phyloP scores from a whole-genome alignment of 2,113 vertebrate genomes.

The Scatophagus argus region DNA sequence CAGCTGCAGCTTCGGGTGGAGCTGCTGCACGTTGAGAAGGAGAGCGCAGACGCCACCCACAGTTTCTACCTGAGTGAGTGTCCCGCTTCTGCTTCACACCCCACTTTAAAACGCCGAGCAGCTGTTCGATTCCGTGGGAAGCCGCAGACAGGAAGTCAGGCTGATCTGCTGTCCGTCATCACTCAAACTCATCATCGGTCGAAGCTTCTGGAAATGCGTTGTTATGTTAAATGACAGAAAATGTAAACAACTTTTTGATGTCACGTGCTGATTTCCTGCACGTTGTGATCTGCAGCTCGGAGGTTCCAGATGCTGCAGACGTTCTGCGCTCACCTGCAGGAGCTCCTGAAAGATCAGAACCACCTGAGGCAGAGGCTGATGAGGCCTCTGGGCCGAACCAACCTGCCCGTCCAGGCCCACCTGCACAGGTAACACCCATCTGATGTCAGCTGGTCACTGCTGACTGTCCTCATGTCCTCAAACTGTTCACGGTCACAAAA shows the following conservation, averaged over 20 bases:
- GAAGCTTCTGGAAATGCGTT: too few relatives aligned
- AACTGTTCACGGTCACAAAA: too few relatives aligned
- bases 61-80: slow-evolving; percentile 87
- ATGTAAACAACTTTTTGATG: too few relatives aligned
- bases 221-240: too few relatives aligned
- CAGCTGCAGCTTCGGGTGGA: slow-evolving; percentile 89
- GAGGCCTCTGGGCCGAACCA: slow-evolving; percentile 86
- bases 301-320: slow-evolving; percentile 86
- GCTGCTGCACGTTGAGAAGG: slow-evolving; percentile 86
- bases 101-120: too few relatives aligned
- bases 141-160: too few relatives aligned
- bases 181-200: too few relatives aligned
- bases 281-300: slow-evolving; percentile 83
- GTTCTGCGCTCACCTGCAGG: slow-evolving; percentile 90
- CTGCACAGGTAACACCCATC: slow-evolving; percentile 86
- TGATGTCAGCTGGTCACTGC: too few relatives aligned
- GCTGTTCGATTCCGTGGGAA: too few relatives aligned
- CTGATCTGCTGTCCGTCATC: too few relatives aligned
- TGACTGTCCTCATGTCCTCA: too few relatives aligned
- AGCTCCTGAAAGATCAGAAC: slow-evolving; percentile 87
- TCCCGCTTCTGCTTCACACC: too few relatives aligned
- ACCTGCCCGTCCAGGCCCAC: slow-evolving; percentile 87
- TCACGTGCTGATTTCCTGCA: not conserved
- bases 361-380: slow-evolving; percentile 87
- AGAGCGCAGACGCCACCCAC: slow-evolving; percentile 87